Conservation (phyloP, 2,797 vertebrate genomes). For the Florisuga fusca region DNA sequence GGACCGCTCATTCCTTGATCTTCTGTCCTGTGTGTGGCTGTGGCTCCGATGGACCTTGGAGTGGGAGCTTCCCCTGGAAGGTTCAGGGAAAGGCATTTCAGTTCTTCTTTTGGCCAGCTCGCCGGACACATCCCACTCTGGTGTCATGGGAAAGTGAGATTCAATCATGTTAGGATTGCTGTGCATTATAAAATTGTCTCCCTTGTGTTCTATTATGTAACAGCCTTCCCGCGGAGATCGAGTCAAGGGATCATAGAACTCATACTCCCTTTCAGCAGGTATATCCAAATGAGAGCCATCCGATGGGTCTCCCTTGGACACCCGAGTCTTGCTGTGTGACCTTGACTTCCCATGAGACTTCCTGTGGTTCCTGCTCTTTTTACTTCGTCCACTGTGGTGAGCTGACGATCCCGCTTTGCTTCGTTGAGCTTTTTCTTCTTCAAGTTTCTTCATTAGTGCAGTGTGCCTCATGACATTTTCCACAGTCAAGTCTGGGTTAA, state of each 20-base stretch:
- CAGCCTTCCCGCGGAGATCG: conserved; percentile 92
- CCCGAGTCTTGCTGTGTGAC: conserved; percentile 95
- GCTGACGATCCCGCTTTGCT: conserved; percentile 93
- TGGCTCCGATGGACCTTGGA: conserved; percentile 98
- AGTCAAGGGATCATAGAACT: conserved; percentile 91
- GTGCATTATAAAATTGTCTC: conserved; percentile 92
- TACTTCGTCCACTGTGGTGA: conserved; percentile 93
- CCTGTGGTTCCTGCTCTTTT: conserved; percentile 91
- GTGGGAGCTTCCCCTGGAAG: conserved; percentile 93
- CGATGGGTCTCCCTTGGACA: conserved; percentile 89
- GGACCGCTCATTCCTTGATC: conserved; percentile 92
- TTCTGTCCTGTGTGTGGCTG: conserved; percentile 97
- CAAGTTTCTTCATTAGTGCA: conserved; percentile 97
- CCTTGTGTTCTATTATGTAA: conserved; percentile 91
- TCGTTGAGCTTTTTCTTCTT: conserved; percentile 95
- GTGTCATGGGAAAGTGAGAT: conserved; percentile 94
- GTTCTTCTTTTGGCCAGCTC: conserved; percentile 96
- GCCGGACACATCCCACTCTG: conserved; percentile 98
- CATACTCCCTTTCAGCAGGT: conserved; percentile 88
- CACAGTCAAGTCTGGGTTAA: conserved; percentile 97
- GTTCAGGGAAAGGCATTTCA: conserved; percentile 98
- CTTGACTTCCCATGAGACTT: conserved; percentile 94
- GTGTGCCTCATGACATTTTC: conserved; percentile 97
- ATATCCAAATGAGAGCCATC: conserved; percentile 91
- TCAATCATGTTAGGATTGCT: conserved; percentile 94